Conservation (phyloP, 2,888 invertebrate genomes). For the Megamerina dolium region DNA sequence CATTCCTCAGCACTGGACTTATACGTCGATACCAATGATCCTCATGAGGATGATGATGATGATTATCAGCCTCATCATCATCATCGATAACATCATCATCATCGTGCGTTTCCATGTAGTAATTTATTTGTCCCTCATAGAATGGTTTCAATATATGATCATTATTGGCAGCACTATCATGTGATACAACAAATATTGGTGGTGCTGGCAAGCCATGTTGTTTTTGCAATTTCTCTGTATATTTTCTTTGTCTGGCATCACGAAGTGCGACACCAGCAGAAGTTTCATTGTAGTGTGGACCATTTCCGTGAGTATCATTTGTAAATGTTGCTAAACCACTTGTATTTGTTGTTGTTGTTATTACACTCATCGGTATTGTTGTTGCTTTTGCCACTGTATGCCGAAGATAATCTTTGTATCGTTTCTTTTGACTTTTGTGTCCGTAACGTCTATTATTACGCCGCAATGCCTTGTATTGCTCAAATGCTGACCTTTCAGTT, state of each 20-base stretch:
- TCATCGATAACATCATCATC: conserved; percentile 17
- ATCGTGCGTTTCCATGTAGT: conserved; percentile 34
- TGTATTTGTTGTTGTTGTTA: conserved; percentile 13
- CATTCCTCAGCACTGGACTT: conserved; percentile 35
- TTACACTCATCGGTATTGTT: conserved; percentile 3
- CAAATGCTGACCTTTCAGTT: conserved; percentile 31
- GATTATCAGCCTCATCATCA: conserved; percentile 13
- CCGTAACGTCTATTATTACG: conserved; percentile 39
- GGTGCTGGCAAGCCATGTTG: conserved; percentile 21
- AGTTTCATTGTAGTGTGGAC: too few relatives aligned
- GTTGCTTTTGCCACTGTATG: conserved; percentile 17
- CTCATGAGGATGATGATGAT: neutral
- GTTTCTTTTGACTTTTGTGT: conserved; percentile 45
- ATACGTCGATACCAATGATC: conserved; percentile 37
- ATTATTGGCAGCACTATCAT: neutral
- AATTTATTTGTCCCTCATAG: conserved; percentile 44
- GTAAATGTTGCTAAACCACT: neutral
- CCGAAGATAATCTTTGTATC: conserved; percentile 41
- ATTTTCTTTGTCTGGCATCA: conserved; percentile 12
- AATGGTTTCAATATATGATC: conserved; percentile 28
- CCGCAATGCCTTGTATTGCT: conserved; percentile 38
- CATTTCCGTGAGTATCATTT: neutral
- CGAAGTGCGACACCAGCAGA: neutral
- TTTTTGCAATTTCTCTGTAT: conserved; percentile 17
- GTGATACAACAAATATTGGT: conserved; percentile 21